Conservation (phyloP, 1,140 invertebrate genomes). For the Venturia canescens region DNA sequence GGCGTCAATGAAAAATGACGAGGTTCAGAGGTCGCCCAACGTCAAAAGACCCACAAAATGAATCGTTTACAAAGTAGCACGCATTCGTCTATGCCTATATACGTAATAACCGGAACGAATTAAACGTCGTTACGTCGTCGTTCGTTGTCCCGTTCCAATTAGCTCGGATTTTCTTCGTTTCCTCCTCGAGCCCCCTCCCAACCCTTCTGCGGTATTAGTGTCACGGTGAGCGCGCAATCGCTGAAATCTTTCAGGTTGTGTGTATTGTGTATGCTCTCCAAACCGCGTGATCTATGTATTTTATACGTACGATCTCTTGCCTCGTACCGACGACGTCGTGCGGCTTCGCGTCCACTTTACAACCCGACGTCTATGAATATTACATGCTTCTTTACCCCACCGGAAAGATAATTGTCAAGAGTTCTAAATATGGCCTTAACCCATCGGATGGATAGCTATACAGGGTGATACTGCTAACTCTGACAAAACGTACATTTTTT, state of each 20-base stretch:
- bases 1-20: background rate
- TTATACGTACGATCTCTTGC: slow-evolving; percentile 26
- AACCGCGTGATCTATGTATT: slow-evolving; percentile 47
- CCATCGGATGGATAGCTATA: slow-evolving; percentile 67
- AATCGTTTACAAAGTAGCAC: slow-evolving; percentile 24
- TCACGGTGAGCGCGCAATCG: slow-evolving; percentile 77
- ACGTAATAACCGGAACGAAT: slow-evolving; percentile 46
- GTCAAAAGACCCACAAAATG: background rate
- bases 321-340: slow-evolving; percentile 35
- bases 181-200: slow-evolving; percentile 40
- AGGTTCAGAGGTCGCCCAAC: background rate
- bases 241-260: slow-evolving; percentile 72
- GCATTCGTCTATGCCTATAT: background rate
- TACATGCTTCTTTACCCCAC: slow-evolving; percentile 75
- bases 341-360: slow-evolving; percentile 65
- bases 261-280: slow-evolving; percentile 51
- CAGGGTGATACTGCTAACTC: background rate
- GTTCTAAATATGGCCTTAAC: slow-evolving; percentile 71
- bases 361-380: slow-evolving; percentile 73
- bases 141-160: slow-evolving; percentile 68
- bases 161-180: slow-evolving; percentile 74
- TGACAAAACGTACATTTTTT: too few species aligned
- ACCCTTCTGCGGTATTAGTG: slow-evolving; percentile 67
- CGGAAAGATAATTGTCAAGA: slow-evolving; percentile 78
- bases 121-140: slow-evolving; percentile 64